These are phyloP conservation scores for Agrochola macilenta DNA, from an alignment of 2,888 invertebrate species.

Conservation along the genomic window DNA sequence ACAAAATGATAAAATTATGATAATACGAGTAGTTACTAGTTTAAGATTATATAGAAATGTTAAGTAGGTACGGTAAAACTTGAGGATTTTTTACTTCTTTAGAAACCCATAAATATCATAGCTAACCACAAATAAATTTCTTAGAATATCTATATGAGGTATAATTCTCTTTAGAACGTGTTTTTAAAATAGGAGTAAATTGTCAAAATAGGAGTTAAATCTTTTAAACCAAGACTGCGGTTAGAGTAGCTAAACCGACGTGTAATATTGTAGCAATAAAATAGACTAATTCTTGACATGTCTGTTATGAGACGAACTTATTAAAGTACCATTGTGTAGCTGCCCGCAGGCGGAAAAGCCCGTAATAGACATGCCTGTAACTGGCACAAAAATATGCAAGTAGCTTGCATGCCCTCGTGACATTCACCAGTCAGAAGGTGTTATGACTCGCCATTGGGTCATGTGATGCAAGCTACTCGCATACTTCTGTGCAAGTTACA, in stretches of 20 bases:
- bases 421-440: too few species aligned
- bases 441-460: too few species aligned
- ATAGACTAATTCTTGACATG: neutral
- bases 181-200: too few species aligned
- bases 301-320: neutral
- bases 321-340: neutral
- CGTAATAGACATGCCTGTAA: too few species aligned
- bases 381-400: too few species aligned
- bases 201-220: neutral
- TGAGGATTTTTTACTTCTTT: neutral
- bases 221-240: neutral
- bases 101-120: neutral
- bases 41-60: conserved; percentile 3
- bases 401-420: too few species aligned
- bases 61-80: neutral
- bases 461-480: too few species aligned
- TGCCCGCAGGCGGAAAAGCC: too few species aligned
- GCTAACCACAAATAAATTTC: too few species aligned
- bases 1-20: conserved; percentile 2
- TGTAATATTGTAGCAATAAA: conserved; percentile 26
- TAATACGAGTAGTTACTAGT: conserved; percentile 2
- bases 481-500: too few species aligned
- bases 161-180: neutral
- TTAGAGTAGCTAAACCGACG: neutral
- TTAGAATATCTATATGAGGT: neutral